Evolutionary conservation across 2,797 vertebrate genomes (phyloP).

Genomic region (Leptodactylus fallax): DNA sequence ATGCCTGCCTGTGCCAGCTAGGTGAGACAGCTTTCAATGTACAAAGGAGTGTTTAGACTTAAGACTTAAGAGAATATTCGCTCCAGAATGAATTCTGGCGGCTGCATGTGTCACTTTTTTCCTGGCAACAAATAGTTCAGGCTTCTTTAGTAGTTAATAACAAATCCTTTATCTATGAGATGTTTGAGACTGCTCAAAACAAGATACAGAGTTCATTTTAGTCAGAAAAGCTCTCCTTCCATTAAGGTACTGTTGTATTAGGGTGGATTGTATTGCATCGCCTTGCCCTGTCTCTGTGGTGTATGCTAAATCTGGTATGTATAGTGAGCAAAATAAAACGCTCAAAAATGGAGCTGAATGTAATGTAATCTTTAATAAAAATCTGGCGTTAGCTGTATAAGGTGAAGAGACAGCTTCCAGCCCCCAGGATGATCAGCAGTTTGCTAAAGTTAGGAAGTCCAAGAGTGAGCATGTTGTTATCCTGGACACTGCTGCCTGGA

Average conservation of each 20-base stretch:
- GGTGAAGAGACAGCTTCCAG: no score
- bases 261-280: no score
- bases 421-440: no score
- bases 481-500: no score
- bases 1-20: conserved; percentile 64
- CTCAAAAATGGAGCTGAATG: no score
- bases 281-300: not conserved
- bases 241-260: not conserved
- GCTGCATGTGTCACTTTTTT: not conserved
- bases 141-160: not conserved
- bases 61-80: not conserved
- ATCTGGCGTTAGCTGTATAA: no score
- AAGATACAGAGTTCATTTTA: not conserved
- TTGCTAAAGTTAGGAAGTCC: no score
- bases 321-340: no score
- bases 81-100: not conserved
- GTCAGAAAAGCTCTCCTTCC: not conserved
- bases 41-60: conserved; percentile 63
- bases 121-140: not conserved
- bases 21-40: conserved; percentile 71
- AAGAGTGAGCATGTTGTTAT: no score
- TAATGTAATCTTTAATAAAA: no score
- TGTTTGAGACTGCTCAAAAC: not conserved
- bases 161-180: not conserved
- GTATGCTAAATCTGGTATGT: not conserved